Base-by-base conservation (phyloP, 2,888 invertebrate species). In the Aleiodes leptofemur region DNA sequence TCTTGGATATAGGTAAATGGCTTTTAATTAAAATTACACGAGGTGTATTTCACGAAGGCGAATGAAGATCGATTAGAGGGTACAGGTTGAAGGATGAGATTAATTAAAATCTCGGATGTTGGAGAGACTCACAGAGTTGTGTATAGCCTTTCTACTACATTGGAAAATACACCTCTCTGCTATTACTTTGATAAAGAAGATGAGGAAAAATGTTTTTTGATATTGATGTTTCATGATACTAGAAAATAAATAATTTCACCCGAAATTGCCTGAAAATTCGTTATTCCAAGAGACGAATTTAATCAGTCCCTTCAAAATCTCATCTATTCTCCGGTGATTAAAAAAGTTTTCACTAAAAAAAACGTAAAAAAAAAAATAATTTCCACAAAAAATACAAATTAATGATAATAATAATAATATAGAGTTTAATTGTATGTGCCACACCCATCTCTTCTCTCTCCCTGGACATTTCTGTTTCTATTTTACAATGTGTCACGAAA, bases 21-120 rank as follows among this genome's bases (percentile, higher is more conserved):
- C 16, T 61, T 87, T 86, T 87, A 87, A 87, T 87, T 87, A 86
- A 87, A 87, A 85, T 86, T 85, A 85, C 84, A 83, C 84, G 84
- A 84, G 80, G 81, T 14, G 68, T 80, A 79, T 78, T 78, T 78
- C 43, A 43, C 43, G 43, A 43, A 43, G 43, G 76, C 81, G 81
- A 81, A 78, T 81, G 82, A 85, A 82, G 83, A 85, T 86, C 86
- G 83, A 87, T 87, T 84, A 86, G 84, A 84, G 84, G 81, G 82
- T 83, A 85, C 81, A 83, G 82, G 80, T 6, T 80, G 82, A 85
- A 86, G 84, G 85, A 84, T 84, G 82, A 82, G 86, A 82, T 86
- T 86, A 87, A 87, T 87, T 87, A 86, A 86, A 87, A 83, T 83
- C 82, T 77, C 80, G 77, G 77, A 80, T 82, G 81, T 77, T 34